Base-by-base conservation (phyloP, 2,888 invertebrate species). In the Hypolimnas misippus region DNA sequence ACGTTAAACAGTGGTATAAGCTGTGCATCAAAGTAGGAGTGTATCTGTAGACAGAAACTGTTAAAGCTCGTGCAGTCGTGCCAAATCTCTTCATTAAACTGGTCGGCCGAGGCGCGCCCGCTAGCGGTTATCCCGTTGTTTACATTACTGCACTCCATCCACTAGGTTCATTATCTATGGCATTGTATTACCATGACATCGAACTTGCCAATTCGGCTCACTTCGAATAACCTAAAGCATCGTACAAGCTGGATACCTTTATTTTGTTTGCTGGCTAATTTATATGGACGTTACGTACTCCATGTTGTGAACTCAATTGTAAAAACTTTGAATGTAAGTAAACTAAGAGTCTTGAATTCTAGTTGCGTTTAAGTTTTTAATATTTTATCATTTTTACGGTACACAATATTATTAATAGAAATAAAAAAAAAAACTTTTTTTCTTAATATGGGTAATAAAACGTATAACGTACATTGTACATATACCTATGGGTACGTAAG, bases 81-180 rank as follows among this genome's bases (percentile, higher is more conserved):
- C 90, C 89, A 89, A 89, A 90, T 90, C 87, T 89, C 87, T 89
- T 89, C 85, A 88, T 90, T 88, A 88, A 84, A 85, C 83, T 83
- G 84, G 84, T 82, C 80, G 81, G 77, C 73, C 67, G 65, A 69
- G 76, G 76, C 71, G 76, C 78, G 82, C 83, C 59, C 69, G 63
- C 70, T 81, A 83, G 82, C 86, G 81, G 83, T 82, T 84, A 76
- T 80, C 78, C 78, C 81, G 74, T 78, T 78, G 81, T 81, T 81
- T 83, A 81, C 81, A 77, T 77, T 75, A 70, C 68, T 65, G 65
- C 72, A 70, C 70, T 65, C 62, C 53, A 68, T 70, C 66, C 55
- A 68, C 62, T 61, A 51, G 66, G 65, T 67, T 67, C 60, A 57
- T 62, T 67, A 70, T 70, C 70, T 70, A 70, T 65, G 64, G 62